Evolutionary conservation across 2,888 invertebrate genomes (phyloP).

Genomic region (Dione juno): DNA sequence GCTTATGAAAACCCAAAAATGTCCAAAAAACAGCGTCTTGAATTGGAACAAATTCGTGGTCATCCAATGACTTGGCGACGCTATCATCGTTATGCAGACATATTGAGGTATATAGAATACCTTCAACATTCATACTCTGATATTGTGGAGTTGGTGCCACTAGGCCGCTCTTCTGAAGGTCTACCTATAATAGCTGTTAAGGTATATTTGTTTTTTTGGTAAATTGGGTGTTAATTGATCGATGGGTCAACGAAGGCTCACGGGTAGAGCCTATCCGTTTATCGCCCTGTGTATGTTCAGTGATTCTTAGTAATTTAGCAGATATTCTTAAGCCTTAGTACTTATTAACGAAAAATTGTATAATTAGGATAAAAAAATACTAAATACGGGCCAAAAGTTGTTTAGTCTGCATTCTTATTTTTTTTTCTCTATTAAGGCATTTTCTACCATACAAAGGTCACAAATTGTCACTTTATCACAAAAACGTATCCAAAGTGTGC

Average conservation of each 20-base stretch:
- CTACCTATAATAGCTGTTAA: constrained; percentile 88
- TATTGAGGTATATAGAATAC: constrained; percentile 87
- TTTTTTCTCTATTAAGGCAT: too few relatives aligned
- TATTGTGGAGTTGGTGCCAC: constrained; percentile 86
- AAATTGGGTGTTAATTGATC: not conserved
- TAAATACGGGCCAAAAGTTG: too few relatives aligned
- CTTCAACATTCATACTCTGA: constrained; percentile 86
- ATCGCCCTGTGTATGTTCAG: not conserved
- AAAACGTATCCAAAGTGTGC: too few relatives aligned
- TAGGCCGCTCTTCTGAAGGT: constrained; percentile 89
- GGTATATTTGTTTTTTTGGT: constrained; percentile 62
- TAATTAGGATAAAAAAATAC: too few relatives aligned
- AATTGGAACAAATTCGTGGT: constrained; percentile 82
- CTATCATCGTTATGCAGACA: constrained; percentile 88
- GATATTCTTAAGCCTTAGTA: too few relatives aligned
- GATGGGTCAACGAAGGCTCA: not conserved
- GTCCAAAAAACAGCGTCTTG: constrained; percentile 84
- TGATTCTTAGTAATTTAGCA: not conserved
- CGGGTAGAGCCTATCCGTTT: too few relatives aligned
- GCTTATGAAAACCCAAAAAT: constrained; percentile 86
- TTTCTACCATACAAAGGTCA: too few relatives aligned
- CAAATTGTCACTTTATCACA: too few relatives aligned
- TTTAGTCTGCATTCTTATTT: too few relatives aligned
- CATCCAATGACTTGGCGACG: constrained; percentile 88
- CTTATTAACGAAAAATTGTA: too few relatives aligned